phyloP scores from a whole-genome alignment of 2,888 invertebrate species.

The Antheraea yamamai region DNA sequence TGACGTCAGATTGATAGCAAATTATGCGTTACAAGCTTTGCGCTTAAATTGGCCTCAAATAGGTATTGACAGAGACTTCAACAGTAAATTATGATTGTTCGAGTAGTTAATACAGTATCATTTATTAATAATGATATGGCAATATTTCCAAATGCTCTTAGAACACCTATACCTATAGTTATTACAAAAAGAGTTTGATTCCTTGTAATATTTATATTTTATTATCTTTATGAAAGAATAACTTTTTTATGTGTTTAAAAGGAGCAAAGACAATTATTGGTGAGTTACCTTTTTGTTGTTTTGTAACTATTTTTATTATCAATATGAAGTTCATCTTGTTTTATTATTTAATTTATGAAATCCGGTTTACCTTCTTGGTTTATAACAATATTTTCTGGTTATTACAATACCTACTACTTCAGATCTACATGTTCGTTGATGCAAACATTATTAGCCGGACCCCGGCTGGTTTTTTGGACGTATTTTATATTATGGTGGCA shows the following conservation, averaged over 20 bases:
- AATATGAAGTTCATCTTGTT: not conserved
- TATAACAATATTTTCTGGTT: not conserved
- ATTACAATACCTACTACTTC: not conserved
- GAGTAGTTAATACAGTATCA: too few species aligned
- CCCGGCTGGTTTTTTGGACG: too few species aligned
- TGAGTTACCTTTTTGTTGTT: not conserved
- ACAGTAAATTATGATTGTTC: too few species aligned
- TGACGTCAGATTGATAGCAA: too few species aligned
- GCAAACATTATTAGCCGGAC: not conserved
- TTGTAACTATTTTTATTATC: not conserved
- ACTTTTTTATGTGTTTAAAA: not conserved
- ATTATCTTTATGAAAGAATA: not conserved
- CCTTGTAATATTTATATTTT: not conserved
- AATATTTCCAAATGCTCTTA: too few species aligned
- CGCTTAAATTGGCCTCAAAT: too few species aligned
- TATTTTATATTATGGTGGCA: too few species aligned
- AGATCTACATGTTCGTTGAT: not conserved
- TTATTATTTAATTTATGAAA: not conserved
- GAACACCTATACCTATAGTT: too few species aligned
- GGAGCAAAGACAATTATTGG: not conserved
- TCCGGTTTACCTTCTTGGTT: not conserved
- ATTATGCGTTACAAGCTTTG: too few species aligned
- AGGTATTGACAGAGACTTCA: too few species aligned
- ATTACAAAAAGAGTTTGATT: too few species aligned
- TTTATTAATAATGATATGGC: too few species aligned